phyloP scores from a whole-genome alignment of 2,113 vertebrate genomes.

The Oophaga pumilio region DNA sequence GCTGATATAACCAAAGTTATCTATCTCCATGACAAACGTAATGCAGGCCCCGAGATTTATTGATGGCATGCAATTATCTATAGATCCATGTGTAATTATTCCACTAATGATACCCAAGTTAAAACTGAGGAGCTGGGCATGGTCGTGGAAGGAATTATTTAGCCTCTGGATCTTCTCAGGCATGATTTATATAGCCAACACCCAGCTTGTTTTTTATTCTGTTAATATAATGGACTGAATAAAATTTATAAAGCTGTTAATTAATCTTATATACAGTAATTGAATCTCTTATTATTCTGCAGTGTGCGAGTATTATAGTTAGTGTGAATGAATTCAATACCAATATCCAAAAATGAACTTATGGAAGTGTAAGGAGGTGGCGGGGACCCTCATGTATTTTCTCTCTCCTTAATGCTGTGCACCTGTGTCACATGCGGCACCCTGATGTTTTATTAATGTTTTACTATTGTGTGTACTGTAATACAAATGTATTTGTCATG shows the following conservation, averaged over 20 bases:
- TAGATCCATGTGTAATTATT: conserved; percentile 60
- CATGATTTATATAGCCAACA: conserved; percentile 62
- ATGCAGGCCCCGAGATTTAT: conserved; percentile 31
- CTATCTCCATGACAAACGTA: conserved; percentile 37
- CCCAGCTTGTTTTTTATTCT: conserved; percentile 39
- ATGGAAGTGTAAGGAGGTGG: too few species aligned
- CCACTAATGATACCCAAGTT: conserved; percentile 60
- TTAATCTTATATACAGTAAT: not conserved
- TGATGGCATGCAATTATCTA: conserved; percentile 60
- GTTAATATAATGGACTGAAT: conserved; percentile 52
- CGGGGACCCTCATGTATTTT: too few species aligned
- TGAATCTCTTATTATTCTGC: not conserved
- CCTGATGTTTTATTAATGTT: too few species aligned
- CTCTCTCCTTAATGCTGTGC: too few species aligned
- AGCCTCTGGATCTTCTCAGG: not conserved
- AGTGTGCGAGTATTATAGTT: not conserved
- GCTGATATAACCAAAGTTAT: not conserved
- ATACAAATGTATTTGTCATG: too few species aligned
- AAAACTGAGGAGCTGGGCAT: conserved; percentile 59
- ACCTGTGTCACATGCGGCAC: too few species aligned
- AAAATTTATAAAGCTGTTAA: conserved; percentile 30
- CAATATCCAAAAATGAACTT: not conserved
- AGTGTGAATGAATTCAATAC: not conserved
- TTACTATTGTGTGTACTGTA: too few species aligned
- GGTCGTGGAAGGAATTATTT: conserved; percentile 58